Base-by-base conservation (phyloP, 2,888 invertebrate genomes). In the Melanophora roralis region DNA sequence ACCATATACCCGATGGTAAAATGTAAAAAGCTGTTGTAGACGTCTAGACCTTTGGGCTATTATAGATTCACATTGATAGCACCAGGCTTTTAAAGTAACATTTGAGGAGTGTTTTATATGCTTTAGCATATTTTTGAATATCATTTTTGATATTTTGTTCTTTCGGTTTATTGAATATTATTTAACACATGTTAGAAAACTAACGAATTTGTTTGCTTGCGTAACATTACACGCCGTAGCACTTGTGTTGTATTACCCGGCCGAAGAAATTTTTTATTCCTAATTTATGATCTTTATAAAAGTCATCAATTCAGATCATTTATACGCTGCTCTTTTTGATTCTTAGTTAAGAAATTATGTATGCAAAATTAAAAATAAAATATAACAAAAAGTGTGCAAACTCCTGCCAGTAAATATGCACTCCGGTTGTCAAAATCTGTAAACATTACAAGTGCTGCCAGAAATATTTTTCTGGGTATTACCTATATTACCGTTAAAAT, bases 1-100 rank as follows among this genome's bases (percentile, higher is more conserved):
- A 67, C 93, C 93, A 92, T 93, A 94, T 80, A 93, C 91, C 79
- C 91, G 91, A 9, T 92, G 91, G 84, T 94, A 94, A 64, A 93
- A 89, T 68, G 91, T 91, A 83, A 93, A 91, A 86, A 94, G 91
- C 85, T 94, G 93, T 81, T 93, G 92, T n/a, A 92, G 91, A 55
- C 93, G 91, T 67, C 93, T 89, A 0, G 93, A 88, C 38, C 93
- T 90, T 84, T 93, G 93, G 0, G 93, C 94, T 14, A 91, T 80
- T 49, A 92, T 91, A 83, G 91, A 92, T 86, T 92, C 92, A 82
- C 91, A 92, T 82, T 92, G 92, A 82, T 91, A 90, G 6, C 90
- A 88, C 92, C 92, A 92, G 72, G 91, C 88, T 82, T 90, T 90
- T 47, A 92, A 87, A 2, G 92, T 90, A 69, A 89, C 91, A 47